Evolutionary conservation across 2,113 vertebrate species (phyloP), one percentile per base, ranked within the genome.

Genomic region (Progne subis): DNA sequence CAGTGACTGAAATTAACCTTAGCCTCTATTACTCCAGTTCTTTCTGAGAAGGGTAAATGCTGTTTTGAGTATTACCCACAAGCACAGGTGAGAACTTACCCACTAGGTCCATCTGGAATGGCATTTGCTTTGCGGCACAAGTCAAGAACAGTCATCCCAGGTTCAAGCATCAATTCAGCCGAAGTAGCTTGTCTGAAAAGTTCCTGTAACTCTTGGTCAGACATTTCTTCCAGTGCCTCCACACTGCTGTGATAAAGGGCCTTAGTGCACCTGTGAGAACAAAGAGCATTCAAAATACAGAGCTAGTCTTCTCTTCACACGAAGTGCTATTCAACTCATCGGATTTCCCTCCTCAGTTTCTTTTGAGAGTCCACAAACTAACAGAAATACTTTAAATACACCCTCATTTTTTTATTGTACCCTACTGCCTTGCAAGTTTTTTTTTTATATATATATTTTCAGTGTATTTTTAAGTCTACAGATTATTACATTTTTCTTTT

Each of bases 131-230:
- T 98, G 43, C 98, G 98, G 85, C 99, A 99, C 26, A 98, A 95
- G 24, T 99, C 99, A 15, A 99, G 97, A 74, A 99, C 97, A 0
- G 95, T 98, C 88, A 98, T 99, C 41, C 99, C 99, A 6, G 99
- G 99, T 78, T 99, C 99, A 84, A 99, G 95, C 92, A 99, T 88
- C 86, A 99, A 50, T 97, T 99, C 99, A 29, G 98, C 97, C 97
- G 99, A 99, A 7, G 99, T 95, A 85, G 99, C 98, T 97, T 99
- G 99, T 90, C 74, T 98, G 96, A 99, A 99, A 39, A 99, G 97
- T 83, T 99, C 99, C 96, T 99, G 97, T 71, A 99, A 97, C 92
- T 99, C 99, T 57, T 98, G 94, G 43, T 99, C 99, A 78, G 98
- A 99, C 99, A 99, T 99, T 65, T 98, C 96, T 92, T 99, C 98